A percentile compares a stretch with the other conserved stretches of the same genome.
phyloP scores from a whole-genome alignment of 2,888 invertebrate genomes.

The Caenorhabditis panamensis region DNA sequence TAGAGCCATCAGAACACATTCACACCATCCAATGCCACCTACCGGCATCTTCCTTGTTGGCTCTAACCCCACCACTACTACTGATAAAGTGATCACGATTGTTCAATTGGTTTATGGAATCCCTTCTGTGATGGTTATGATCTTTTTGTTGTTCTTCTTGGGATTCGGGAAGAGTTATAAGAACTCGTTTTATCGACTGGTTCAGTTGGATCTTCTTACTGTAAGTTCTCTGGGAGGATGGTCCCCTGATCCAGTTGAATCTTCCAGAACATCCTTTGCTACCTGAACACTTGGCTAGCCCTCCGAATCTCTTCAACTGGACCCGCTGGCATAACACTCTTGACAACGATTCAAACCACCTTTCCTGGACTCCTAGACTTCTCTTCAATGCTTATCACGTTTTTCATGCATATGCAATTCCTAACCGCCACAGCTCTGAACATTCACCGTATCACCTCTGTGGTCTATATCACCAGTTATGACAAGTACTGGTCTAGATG shows the following conservation, averaged over 20 bases:
- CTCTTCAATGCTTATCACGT: neutral
- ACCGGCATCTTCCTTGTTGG: too few relatives aligned
- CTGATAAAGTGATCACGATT: too few relatives aligned
- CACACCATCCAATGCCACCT: too few relatives aligned
- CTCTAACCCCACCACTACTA: too few relatives aligned
- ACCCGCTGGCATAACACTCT: neutral
- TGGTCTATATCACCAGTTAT: neutral
- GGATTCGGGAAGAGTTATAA: conserved; percentile 7
- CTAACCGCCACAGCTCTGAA: neutral
- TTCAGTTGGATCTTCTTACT: conserved; percentile 41
- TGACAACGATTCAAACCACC: neutral
- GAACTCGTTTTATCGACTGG: conserved; percentile 38
- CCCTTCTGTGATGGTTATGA: too few relatives aligned
- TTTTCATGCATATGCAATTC: conserved; percentile 21
- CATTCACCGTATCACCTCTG: conserved; percentile 12
- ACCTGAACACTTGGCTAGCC: conserved; percentile 38
- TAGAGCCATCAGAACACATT: too few relatives aligned
- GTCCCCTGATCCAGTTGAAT: too few relatives aligned
- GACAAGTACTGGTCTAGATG: neutral
- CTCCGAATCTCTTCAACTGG: conserved; percentile 18
- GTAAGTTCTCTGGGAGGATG: conserved; percentile 17
- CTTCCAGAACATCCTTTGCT: conserved; percentile 36
- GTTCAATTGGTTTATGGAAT: too few relatives aligned
- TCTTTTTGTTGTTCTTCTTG: too few relatives aligned
- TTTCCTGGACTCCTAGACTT: neutral